Conservation (phyloP, 2,888 invertebrate genomes). For the Apoderus coryli region DNA sequence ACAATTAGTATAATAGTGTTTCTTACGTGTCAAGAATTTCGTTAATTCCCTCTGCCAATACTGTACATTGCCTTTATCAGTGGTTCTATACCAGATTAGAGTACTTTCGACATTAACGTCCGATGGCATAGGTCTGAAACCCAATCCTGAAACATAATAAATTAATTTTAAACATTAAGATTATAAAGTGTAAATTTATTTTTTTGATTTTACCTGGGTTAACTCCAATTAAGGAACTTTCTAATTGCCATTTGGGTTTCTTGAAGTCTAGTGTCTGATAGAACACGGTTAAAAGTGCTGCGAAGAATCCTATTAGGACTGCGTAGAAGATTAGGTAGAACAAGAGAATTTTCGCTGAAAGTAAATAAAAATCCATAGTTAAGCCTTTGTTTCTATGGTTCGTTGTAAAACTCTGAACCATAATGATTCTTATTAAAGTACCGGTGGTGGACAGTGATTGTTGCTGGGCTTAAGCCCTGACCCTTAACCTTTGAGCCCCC, state of each 20-base stretch:
- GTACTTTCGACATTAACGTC: constrained; percentile 89
- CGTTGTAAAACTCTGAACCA: too few relatives aligned
- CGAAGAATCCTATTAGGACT: constrained; percentile 84
- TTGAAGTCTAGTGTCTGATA: constrained; percentile 77
- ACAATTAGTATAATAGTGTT: neutral
- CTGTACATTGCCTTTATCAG: constrained; percentile 59
- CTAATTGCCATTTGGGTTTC: constrained; percentile 82
- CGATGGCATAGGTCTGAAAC: constrained; percentile 93
- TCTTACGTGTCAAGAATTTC: constrained; percentile 61
- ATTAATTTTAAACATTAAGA: too few relatives aligned
- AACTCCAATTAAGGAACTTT: constrained; percentile 73
- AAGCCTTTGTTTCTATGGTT: too few relatives aligned
- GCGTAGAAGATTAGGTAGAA: constrained; percentile 96
- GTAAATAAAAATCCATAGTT: constrained; percentile 28
- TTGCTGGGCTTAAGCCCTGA: too few relatives aligned
- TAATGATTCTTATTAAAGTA: too few relatives aligned
- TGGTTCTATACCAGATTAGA: constrained; percentile 84
- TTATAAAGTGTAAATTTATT: constrained; percentile 1
- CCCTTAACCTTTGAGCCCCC: too few relatives aligned
- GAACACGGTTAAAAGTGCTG: constrained; percentile 87
- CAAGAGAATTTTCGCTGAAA: constrained; percentile 83
- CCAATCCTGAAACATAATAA: constrained; percentile 72
- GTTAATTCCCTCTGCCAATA: constrained; percentile 69
- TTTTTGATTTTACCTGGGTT: constrained; percentile 85
- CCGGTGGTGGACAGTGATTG: too few relatives aligned